A percentile compares a stretch with the other conserved stretches of the same genome.
Evolutionary conservation across 1,140 invertebrate genomes (phyloP).

Genomic region (Macrotrachela quadricornifera): DNA sequence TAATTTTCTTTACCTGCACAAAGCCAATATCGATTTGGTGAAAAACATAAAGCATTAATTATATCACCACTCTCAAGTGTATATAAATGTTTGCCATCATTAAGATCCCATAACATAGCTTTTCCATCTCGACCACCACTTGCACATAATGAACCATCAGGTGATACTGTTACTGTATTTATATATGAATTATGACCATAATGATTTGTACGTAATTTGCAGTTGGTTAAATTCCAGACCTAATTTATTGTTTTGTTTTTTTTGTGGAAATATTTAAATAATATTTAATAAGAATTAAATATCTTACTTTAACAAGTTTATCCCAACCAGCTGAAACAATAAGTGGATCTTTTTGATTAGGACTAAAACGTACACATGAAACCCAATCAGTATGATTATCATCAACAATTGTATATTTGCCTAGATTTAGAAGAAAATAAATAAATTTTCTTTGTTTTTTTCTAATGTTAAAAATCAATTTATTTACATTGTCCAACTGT

Average conservation of each 20-base stretch:
- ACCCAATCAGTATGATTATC: slow-evolving; percentile 96
- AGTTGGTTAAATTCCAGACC: slow-evolving; percentile 99
- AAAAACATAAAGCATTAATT: slow-evolving; percentile 94
- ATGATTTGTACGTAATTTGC: slow-evolving; percentile 94
- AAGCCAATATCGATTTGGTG: slow-evolving; percentile 97
- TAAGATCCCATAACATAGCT: slow-evolving; percentile 97
- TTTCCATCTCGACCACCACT: slow-evolving; percentile 98
- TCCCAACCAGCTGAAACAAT: slow-evolving; percentile 99
- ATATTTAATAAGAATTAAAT: not conserved
- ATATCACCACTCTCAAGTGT: slow-evolving; percentile 94
- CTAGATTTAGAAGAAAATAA: not conserved
- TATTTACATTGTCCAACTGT: slow-evolving; percentile 98
- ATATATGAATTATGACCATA: slow-evolving; percentile 85
- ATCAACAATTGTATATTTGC: slow-evolving; percentile 37
- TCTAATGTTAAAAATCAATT: slow-evolving; percentile 45
- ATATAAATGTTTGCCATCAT: slow-evolving; percentile 96
- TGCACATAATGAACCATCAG: slow-evolving; percentile 94
- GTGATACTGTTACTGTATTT: slow-evolving; percentile 94
- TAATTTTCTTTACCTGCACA: too few relatives aligned
- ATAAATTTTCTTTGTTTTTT: not conserved
- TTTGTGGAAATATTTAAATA: slow-evolving; percentile 1
- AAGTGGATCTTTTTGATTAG: slow-evolving; percentile 88
- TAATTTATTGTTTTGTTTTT: too few relatives aligned
- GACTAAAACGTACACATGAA: slow-evolving; percentile 92
- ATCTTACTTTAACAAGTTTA: slow-evolving; percentile 69